Conservation (phyloP, 2,888 invertebrate genomes). For the Nowickia ferox region DNA sequence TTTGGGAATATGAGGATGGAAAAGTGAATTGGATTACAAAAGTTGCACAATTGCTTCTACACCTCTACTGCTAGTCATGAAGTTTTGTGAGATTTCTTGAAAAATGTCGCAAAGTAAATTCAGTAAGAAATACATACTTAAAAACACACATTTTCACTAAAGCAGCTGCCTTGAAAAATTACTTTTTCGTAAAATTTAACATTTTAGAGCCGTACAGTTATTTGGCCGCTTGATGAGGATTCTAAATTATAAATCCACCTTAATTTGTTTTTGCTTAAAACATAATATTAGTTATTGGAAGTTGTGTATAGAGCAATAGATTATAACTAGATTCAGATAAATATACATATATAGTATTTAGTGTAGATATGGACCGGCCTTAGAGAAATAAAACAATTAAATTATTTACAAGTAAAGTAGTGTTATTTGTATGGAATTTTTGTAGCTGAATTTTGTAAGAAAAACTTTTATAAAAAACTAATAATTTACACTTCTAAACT, state of each 20-base stretch:
- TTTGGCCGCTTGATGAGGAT: neutral
- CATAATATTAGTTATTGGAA: conserved; percentile 12
- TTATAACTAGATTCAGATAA: conserved; percentile 63
- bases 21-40: too few species aligned
- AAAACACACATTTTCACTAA: too few species aligned
- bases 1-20: too few species aligned
- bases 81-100: too few species aligned
- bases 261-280: neutral
- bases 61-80: too few species aligned
- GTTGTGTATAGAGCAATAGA: conserved; percentile 45
- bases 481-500: conserved; percentile 26
- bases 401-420: conserved; percentile 53
- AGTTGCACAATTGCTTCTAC: too few species aligned
- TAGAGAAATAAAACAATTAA: conserved; percentile 54
- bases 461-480: conserved; percentile 10
- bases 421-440: conserved; percentile 38
- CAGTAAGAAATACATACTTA: too few species aligned
- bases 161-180: too few species aligned
- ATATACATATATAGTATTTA: conserved; percentile 69
- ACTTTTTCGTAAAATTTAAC: too few species aligned
- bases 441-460: conserved; percentile 26
- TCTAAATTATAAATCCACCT: neutral
- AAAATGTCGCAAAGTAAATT: too few species aligned
- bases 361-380: conserved; percentile 71
- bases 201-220: neutral